Conservation (phyloP, 2,797 vertebrate species). For the Rhadinocentrus ornatus region DNA sequence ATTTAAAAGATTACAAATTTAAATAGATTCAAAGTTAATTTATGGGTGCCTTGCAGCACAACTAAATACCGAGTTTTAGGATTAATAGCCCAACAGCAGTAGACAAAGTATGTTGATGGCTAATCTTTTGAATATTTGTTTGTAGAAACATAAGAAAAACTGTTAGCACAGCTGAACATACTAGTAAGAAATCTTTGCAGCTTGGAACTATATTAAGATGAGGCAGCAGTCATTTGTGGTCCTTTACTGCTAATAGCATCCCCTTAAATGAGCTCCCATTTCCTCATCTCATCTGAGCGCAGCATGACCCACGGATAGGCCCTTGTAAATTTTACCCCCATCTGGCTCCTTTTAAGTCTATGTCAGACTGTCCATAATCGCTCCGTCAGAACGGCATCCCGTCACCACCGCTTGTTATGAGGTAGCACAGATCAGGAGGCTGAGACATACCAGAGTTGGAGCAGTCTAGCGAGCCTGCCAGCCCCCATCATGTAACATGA, state of each 20-base stretch:
- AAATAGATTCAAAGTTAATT: not conserved
- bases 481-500: slow-evolving; percentile 77
- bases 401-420: slow-evolving; percentile 73
- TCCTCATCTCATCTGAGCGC: slow-evolving; percentile 73
- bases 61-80: not conserved
- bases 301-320: slow-evolving; percentile 66
- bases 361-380: slow-evolving; percentile 76
- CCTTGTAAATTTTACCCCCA: slow-evolving; percentile 67
- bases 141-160: slow-evolving; percentile 23
- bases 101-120: slow-evolving; percentile 2
- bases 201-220: no score
- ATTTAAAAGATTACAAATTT: not conserved
- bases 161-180: slow-evolving; percentile 40
- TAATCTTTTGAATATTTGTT: not conserved
- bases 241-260: slow-evolving; percentile 66
- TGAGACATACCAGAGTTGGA: slow-evolving; percentile 71
- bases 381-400: slow-evolving; percentile 75
- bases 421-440: slow-evolving; percentile 65
- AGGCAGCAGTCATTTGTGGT: slow-evolving; percentile 71
- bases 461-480: slow-evolving; percentile 62
- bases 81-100: not conserved
- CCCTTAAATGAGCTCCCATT: slow-evolving; percentile 73
- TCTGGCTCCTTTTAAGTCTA: slow-evolving; percentile 77
- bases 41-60: not conserved
- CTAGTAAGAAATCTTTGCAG: slow-evolving; percentile 1